phyloP scores from a whole-genome alignment of 2,888 invertebrate genomes.

The Odontomyia ornata region DNA sequence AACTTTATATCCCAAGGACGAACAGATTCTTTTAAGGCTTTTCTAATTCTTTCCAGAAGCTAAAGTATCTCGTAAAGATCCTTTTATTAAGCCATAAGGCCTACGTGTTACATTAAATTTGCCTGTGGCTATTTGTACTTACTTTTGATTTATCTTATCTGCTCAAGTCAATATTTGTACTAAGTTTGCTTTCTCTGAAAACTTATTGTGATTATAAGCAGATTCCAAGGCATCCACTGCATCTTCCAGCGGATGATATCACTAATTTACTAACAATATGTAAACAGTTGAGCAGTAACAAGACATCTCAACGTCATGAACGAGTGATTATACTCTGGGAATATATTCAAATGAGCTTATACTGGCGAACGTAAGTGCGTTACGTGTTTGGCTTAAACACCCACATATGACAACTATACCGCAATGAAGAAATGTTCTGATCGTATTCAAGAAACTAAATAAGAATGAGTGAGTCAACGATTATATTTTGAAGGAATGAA shows the following conservation, averaged over 20 bases:
- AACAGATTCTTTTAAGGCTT: too few species aligned
- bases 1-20: too few species aligned
- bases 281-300: neutral
- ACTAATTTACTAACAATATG: neutral
- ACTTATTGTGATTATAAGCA: neutral
- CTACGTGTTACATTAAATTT: too few species aligned
- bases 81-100: too few species aligned
- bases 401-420: neutral
- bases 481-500: neutral
- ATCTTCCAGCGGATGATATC: neutral
- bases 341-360: neutral
- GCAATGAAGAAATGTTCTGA: neutral
- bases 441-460: neutral
- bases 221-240: neutral
- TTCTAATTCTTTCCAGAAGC: too few species aligned
- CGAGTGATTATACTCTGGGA: neutral
- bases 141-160: neutral
- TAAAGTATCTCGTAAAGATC: too few species aligned
- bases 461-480: neutral
- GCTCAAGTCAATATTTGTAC: neutral
- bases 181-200: neutral
- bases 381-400: neutral
- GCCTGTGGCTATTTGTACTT: too few species aligned
- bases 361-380: neutral
- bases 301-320: neutral